phyloP scores from a whole-genome alignment of 2,888 invertebrate species.

The Agrochola lychnidis region DNA sequence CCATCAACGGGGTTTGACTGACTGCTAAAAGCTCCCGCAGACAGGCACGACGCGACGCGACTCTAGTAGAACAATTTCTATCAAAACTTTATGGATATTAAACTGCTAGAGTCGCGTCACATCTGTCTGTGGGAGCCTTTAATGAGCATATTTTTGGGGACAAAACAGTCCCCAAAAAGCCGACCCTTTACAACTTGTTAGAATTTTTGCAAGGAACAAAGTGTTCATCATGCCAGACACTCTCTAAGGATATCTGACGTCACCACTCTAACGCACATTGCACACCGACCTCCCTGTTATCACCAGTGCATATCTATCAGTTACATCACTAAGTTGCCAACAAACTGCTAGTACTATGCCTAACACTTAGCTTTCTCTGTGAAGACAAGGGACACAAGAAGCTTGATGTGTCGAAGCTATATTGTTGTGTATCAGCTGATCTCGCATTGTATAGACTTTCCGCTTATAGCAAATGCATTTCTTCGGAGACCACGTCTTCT shows the following conservation, averaged over 20 bases:
- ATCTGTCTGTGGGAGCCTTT: too few relatives aligned
- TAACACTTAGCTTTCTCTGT: slow-evolving; percentile 37
- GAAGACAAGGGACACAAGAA: slow-evolving; percentile 18
- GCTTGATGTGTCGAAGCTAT: too few relatives aligned
- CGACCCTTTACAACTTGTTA: background rate
- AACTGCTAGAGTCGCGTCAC: too few relatives aligned
- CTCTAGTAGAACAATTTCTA: too few relatives aligned
- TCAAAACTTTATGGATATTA: too few relatives aligned
- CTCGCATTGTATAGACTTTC: background rate
- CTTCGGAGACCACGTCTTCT: too few relatives aligned
- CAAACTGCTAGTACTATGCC: slow-evolving; percentile 25
- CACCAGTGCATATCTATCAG: slow-evolving; percentile 71
- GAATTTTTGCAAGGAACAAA: background rate
- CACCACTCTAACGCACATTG: slow-evolving; percentile 29
- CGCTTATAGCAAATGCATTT: background rate
- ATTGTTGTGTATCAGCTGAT: background rate
- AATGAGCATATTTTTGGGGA: background rate
- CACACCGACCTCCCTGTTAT: slow-evolving; percentile 69
- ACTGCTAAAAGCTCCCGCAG: too few relatives aligned
- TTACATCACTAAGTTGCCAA: slow-evolving; percentile 19
- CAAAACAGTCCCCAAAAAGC: background rate
- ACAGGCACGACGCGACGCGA: too few relatives aligned
- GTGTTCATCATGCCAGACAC: background rate
- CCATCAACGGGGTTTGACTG: background rate
- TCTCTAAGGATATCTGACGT: slow-evolving; percentile 24